phyloP scores from a whole-genome alignment of 2,797 vertebrate genomes.

The Heterohyrax brucei region DNA sequence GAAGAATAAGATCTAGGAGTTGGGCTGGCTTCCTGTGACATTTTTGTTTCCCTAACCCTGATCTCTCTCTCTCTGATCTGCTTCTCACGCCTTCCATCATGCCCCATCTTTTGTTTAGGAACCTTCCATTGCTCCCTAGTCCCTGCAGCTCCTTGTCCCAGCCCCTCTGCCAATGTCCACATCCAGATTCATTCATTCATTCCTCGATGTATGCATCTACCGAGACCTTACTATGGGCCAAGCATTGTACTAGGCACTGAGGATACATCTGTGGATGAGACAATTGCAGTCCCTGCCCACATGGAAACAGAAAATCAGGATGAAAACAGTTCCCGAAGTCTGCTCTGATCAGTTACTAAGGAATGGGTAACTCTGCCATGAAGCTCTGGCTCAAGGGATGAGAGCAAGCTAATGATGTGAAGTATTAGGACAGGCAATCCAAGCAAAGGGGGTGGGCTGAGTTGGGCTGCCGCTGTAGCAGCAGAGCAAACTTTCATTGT shows the following conservation, averaged over 20 bases:
- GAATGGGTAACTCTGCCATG: background rate
- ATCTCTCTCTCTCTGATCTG: background rate
- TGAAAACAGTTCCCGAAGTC: background rate
- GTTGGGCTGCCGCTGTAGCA: background rate
- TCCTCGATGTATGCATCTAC: rapidly evolving
- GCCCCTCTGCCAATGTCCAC: background rate
- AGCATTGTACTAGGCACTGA: too few relatives aligned
- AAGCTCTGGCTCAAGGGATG: background rate
- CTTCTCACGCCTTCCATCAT: rapidly evolving
- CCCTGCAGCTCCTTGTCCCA: background rate
- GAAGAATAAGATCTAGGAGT: background rate
- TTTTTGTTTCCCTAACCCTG: too few relatives aligned
- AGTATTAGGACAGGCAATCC: background rate
- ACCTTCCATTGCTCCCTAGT: background rate
- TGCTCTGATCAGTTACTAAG: background rate
- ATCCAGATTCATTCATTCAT: background rate
- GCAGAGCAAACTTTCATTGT: background rate
- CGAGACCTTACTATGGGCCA: background rate
- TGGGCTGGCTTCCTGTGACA: background rate
- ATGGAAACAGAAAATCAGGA: background rate
- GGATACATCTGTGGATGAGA: too few relatives aligned
- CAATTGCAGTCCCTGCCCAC: too few relatives aligned
- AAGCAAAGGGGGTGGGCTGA: too few relatives aligned
- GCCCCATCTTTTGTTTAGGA: background rate
- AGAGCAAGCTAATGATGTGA: too few relatives aligned